Conservation (phyloP, 2,888 invertebrate genomes). For the Caenorhabditis sp. region DNA sequence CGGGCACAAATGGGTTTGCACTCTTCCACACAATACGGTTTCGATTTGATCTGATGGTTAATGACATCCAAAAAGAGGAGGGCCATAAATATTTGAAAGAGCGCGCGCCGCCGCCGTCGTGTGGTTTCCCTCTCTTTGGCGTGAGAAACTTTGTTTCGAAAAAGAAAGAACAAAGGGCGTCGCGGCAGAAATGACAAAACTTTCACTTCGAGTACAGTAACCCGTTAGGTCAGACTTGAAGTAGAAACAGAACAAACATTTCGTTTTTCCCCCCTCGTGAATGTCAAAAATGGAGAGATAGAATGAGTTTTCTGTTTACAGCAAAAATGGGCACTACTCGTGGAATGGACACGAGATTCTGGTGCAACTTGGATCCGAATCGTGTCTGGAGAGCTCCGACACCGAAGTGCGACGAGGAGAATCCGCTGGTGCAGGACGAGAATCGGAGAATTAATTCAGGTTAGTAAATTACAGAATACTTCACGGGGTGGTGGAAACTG, state of each 20-base stretch:
- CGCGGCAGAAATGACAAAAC: too few species aligned
- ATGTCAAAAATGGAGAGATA: too few species aligned
- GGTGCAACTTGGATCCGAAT: constrained; percentile 43
- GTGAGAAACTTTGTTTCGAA: too few species aligned
- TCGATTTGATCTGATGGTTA: constrained; percentile 35
- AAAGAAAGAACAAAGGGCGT: too few species aligned
- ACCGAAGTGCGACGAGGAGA: constrained; percentile 6
- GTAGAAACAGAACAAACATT: background rate
- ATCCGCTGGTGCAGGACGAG: too few species aligned
- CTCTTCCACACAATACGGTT: constrained; percentile 45
- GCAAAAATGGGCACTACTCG: too few species aligned
- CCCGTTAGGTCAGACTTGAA: too few species aligned
- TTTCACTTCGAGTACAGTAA: too few species aligned
- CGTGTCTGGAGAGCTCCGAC: constrained; percentile 46
- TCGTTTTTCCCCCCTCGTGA: background rate
- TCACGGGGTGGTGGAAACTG: too few species aligned
- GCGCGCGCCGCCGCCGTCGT: constrained; percentile 11
- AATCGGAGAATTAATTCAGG: background rate
- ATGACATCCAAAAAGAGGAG: constrained; percentile 13
- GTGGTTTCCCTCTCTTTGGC: constrained; percentile 3
- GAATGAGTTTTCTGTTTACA: too few species aligned
- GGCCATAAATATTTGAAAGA: constrained; percentile 45
- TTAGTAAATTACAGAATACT: background rate
- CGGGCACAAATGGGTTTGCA: constrained; percentile 41
- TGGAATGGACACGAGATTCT: too few species aligned